Percentiles rank a stretch among this genome's conserved stretches.
Evolutionary conservation across 2,113 vertebrate species (phyloP).

Genomic region (Colossoma macropomum): DNA sequence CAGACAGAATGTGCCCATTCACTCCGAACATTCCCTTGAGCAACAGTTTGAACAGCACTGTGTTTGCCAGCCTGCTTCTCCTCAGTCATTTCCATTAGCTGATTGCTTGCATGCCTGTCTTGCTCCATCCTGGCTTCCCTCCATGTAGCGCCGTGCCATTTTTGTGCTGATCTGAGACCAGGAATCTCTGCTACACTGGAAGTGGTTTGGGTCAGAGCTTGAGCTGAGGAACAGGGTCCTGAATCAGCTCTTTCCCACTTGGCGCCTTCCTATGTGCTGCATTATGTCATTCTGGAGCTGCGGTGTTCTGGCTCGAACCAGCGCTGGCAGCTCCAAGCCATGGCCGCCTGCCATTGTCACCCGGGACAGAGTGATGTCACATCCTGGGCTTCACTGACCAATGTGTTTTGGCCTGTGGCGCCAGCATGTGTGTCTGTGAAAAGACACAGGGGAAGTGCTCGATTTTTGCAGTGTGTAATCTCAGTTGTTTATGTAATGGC

Average conservation of each 20-base stretch:
- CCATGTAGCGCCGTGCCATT: not conserved
- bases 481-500: not conserved
- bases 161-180: not conserved
- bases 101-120: conserved; percentile 19
- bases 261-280: not conserved
- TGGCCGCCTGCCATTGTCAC: conserved; percentile 32
- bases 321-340: conserved; percentile 25
- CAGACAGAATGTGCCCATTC: not conserved
- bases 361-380: conserved; percentile 42
- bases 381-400: conserved; percentile 43
- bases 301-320: conserved; percentile 26
- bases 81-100: conserved; percentile 33
- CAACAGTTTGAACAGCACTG: conserved; percentile 1
- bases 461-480: conserved; percentile 6
- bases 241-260: not conserved
- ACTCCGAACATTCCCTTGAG: no score
- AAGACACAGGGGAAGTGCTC: not conserved
- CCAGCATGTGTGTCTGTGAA: not conserved
- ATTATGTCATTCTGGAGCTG: conserved; percentile 12
- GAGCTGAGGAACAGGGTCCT: not conserved
- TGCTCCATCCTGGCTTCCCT: not conserved
- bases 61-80: not conserved
- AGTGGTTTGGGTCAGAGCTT: not conserved
- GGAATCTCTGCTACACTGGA: not conserved
- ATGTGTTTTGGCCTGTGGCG: conserved; percentile 35